A percentile compares a stretch with the other conserved stretches of the same genome.
Evolutionary conservation across 2,797 vertebrate genomes (phyloP).

Genomic region (Decapterus maruadsi): DNA sequence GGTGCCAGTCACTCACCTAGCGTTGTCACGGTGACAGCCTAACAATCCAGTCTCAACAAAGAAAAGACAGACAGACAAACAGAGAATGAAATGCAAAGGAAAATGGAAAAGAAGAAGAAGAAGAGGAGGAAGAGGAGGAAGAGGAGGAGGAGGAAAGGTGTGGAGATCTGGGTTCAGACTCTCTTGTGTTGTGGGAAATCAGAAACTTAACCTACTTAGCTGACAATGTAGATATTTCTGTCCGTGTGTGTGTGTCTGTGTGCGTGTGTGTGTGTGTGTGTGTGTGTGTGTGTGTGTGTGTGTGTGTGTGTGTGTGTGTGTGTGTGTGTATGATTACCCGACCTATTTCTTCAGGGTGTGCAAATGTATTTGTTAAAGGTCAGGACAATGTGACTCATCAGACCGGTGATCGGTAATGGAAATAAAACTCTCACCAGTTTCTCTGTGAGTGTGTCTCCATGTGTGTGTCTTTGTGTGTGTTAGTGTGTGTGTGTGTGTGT

Average conservation of each 20-base stretch:
- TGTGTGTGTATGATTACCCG: slow-evolving; percentile 60
- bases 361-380: slow-evolving; percentile 74
- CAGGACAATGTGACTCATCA: slow-evolving; percentile 78
- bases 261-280: too few relatives aligned
- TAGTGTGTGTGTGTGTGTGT: slow-evolving; percentile 7
- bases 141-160: neutral
- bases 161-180: slow-evolving; percentile 36
- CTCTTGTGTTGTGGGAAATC: slow-evolving; percentile 47
- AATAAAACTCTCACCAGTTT: slow-evolving; percentile 62
- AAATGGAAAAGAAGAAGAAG: slow-evolving; percentile 11
- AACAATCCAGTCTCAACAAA: slow-evolving; percentile 26
- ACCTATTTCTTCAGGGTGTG: slow-evolving; percentile 76
- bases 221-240: slow-evolving; percentile 61
- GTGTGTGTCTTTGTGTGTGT: neutral
- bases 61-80: neutral
- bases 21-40: slow-evolving; percentile 17
- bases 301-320: too few relatives aligned
- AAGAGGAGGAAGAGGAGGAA: too few relatives aligned
- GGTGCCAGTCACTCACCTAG: slow-evolving; percentile 1
- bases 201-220: slow-evolving; percentile 62
- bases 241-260: slow-evolving; percentile 34
- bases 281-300: slow-evolving; percentile 39
- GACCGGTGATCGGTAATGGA: slow-evolving; percentile 76
- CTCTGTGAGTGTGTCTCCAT: slow-evolving; percentile 16
- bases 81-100: slow-evolving; percentile 5